Evolutionary conservation across 53 echinoderm and acorn worm species (phyloP), one percentile per base, ranked within the genome.

Genomic region (Arbacia lixula): DNA sequence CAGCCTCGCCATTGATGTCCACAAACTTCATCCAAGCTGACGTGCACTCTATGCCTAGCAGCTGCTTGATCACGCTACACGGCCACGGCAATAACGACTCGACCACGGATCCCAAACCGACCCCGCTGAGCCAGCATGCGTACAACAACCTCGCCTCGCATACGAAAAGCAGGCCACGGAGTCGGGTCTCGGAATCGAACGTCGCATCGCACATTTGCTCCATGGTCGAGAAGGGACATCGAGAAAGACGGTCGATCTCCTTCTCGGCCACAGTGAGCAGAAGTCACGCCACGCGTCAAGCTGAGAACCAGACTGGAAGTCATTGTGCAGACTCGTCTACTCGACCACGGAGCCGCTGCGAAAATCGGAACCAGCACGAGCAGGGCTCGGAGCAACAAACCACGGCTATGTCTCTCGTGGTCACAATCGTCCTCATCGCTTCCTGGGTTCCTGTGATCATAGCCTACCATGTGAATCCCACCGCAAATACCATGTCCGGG

Each of bases 391-490:
- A 58, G 25, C 56, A 27, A 4, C 39, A 36, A 36, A 77, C 39
- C 38, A 77, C 77, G 5, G 12, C n/a, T 17, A 77, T 38, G 77
- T 34, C 38, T 20, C 19, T 77, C 40, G 60, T 36, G 6, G 58
- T 58, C 11, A 58, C 27, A 24, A 1, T 58, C 38, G 31, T 58
- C 4, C 77, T 57, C 4, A 6, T 77, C 12, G 4, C 40, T 14
- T 77, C 31, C 3, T 77, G 57, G 56, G 26, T 77, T 10, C 77
- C 77, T 12, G 40, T 12, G 22, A 6, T 77, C 58, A 24, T 77
- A 24, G 21, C 58, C 37, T 77, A 77, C 27, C 57, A 77, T 6
- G 8, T 57, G 56, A 36, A 24, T 28, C 19, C 22, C 1, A 3
- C 25, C 37, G 56, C 20, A 4, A 2, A n/a, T 19, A 6, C 3